Base-by-base conservation (phyloP, 2,888 invertebrate species). In the Brachyopa scutellaris region DNA sequence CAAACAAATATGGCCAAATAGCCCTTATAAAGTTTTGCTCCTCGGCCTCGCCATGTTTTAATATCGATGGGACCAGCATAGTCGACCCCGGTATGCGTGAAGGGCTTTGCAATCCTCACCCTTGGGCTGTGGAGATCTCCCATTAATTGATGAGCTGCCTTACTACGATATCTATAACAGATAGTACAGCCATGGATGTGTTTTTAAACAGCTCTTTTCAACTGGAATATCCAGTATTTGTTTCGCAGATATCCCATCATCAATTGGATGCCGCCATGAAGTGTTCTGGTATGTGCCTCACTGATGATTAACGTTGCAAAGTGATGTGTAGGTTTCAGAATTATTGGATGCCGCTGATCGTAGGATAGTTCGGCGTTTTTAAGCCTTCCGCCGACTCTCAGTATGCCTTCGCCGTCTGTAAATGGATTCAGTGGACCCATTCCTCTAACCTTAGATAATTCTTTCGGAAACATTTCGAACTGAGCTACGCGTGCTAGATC, bases 1-100 rank as follows among this genome's bases (percentile, higher is more conserved):
- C 76, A 84, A n/a, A 66, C 33, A 23, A 77, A 84, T 1, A 83
- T 19, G 0, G 66, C 77, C 1, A 78, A n/a, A 29, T 79, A 84
- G 13, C 31, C 57, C 57, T 72, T 82, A n/a, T 21, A 42, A 1
- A 7, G 11, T 8, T 42, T 42, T 8, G 9, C 19, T 7, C n/a
- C 17, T 17, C 19, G 40, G 2, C 17, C 9, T 42, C 11, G 17
- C 2, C 17, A 17, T 17, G 7, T 19, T 9, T 19, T 17, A 6
- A 42, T 17, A 2, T 17, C n/a, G 8, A 42, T 17, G 8, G 40
- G 19, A 4, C 40, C 40, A 4, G 19, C 40, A 19, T 42, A 42
- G 19, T 42, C 40, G 1, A 42, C 40, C 0, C 40, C 40, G 9
- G 17, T 42, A 8, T 42, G 40, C 8, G 26, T 26, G 19, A 19